Conservation (phyloP, 2,888 invertebrate species). For the Trachelus tabidus region DNA sequence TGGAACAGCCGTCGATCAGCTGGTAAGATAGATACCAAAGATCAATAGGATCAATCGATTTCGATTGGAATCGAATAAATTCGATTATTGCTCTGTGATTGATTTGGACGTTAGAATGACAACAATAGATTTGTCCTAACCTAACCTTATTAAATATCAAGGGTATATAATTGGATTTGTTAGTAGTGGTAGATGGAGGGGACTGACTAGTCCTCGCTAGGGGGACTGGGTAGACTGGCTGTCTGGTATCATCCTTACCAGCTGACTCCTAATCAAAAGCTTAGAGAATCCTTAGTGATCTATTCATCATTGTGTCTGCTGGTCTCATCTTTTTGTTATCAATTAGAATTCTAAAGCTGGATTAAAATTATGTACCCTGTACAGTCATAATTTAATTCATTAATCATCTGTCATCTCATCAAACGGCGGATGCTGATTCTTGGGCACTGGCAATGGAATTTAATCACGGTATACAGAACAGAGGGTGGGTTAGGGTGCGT, state of each 20-base stretch:
- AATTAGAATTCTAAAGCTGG: background rate
- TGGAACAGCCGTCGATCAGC: background rate
- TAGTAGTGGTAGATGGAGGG: constrained; percentile 17
- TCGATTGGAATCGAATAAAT: background rate
- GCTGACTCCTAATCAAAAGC: background rate
- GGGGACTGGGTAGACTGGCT: background rate
- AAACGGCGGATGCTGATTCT: background rate
- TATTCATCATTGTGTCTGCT: background rate
- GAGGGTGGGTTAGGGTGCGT: background rate
- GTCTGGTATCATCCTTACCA: background rate
- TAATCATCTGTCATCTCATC: background rate
- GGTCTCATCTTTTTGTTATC: background rate
- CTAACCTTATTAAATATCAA: constrained; percentile 35
- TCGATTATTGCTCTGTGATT: background rate
- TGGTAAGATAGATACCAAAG: background rate
- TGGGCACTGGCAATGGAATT: background rate
- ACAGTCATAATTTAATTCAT: background rate
- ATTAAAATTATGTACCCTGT: background rate
- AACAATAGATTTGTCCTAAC: background rate
- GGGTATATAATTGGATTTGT: constrained; percentile 35
- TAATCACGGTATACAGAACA: background rate
- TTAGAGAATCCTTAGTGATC: background rate
- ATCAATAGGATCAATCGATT: background rate
- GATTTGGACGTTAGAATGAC: background rate
- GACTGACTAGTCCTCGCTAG: background rate